Evolutionary conservation across 64 coral and sea anemone genomes (phyloP).

Genomic region (Montipora cactus): DNA sequence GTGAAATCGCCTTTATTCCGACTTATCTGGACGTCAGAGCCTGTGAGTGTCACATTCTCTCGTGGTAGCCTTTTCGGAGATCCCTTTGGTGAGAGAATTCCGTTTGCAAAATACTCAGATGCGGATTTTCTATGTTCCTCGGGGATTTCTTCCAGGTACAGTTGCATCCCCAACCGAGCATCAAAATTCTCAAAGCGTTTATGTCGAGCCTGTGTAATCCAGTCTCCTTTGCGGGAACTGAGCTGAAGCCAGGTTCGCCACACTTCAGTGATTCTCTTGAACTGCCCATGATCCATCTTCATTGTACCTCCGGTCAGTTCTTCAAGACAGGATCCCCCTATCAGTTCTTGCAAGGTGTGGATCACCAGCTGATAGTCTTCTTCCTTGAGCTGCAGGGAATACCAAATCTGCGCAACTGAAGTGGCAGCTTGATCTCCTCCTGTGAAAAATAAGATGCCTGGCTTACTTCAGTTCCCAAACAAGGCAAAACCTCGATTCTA

Average conservation of each 20-base stretch:
- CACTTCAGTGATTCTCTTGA: background rate
- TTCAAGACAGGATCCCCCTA: slow-evolving; percentile 28
- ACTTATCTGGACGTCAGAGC: slow-evolving; percentile 12
- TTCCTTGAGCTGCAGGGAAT: slow-evolving; percentile 52
- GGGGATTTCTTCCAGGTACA: slow-evolving; percentile 49
- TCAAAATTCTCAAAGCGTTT: background rate
- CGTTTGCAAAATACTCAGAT: slow-evolving; percentile 47
- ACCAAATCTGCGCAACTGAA: slow-evolving; percentile 72
- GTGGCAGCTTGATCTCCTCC: slow-evolving; percentile 43
- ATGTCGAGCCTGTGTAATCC: slow-evolving; percentile 12
- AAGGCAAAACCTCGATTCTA: too few relatives aligned
- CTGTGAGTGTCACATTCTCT: slow-evolving; percentile 62
- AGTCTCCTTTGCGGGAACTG: background rate
- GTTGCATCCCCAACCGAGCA: background rate
- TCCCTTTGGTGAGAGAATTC: slow-evolving; percentile 19
- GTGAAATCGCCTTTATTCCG: background rate
- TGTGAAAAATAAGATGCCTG: background rate
- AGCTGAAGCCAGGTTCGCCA: slow-evolving; percentile 49
- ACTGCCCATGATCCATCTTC: slow-evolving; percentile 21
- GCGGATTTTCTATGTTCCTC: slow-evolving; percentile 43
- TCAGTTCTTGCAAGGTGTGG: slow-evolving; percentile 13
- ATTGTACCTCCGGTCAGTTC: slow-evolving; percentile 16
- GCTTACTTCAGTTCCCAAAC: too few relatives aligned
- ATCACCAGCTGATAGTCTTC: slow-evolving; percentile 34
- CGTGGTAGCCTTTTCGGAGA: background rate